phyloP scores from a whole-genome alignment of 2,888 invertebrate genomes.

The Blera fallax region DNA sequence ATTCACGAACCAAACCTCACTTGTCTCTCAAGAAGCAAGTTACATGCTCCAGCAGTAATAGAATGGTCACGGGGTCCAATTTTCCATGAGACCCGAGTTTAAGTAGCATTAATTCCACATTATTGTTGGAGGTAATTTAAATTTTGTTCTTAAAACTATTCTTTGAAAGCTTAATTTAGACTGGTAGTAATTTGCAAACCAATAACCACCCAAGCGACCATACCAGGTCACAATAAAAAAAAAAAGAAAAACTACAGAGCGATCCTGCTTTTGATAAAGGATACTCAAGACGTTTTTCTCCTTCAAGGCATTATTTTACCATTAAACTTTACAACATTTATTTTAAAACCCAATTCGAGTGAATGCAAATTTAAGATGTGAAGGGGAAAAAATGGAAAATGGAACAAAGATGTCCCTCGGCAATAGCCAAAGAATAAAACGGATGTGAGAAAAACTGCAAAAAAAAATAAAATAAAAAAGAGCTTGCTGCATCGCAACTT shows the following conservation, averaged over 20 bases:
- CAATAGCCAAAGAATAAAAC: constrained; percentile 23
- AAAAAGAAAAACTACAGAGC: not conserved
- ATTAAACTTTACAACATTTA: constrained; percentile 1
- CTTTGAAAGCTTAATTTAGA: too few relatives aligned
- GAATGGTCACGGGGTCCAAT: too few relatives aligned
- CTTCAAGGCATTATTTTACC: not conserved
- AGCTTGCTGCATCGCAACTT: constrained; percentile 44
- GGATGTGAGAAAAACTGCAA: not conserved
- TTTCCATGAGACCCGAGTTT: too few relatives aligned
- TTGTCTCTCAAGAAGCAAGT: too few relatives aligned
- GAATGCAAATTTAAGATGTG: constrained; percentile 34
- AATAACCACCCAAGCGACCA: not conserved
- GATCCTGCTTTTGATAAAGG: not conserved
- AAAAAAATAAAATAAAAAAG: constrained; percentile 17
- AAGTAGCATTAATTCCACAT: too few relatives aligned
- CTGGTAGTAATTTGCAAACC: too few relatives aligned
- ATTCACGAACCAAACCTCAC: too few relatives aligned
- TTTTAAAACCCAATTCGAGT: not conserved
- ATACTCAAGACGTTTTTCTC: not conserved
- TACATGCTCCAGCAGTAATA: too few relatives aligned
- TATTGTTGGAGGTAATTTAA: too few relatives aligned
- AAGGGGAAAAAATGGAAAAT: constrained; percentile 1
- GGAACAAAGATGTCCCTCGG: constrained; percentile 36
- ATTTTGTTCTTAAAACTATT: too few relatives aligned
- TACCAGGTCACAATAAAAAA: not conserved